A percentile compares a stretch with the other conserved stretches of the same genome.
Evolutionary conservation across 2,888 invertebrate species (phyloP).

Genomic region (Limenitis arthemis): DNA sequence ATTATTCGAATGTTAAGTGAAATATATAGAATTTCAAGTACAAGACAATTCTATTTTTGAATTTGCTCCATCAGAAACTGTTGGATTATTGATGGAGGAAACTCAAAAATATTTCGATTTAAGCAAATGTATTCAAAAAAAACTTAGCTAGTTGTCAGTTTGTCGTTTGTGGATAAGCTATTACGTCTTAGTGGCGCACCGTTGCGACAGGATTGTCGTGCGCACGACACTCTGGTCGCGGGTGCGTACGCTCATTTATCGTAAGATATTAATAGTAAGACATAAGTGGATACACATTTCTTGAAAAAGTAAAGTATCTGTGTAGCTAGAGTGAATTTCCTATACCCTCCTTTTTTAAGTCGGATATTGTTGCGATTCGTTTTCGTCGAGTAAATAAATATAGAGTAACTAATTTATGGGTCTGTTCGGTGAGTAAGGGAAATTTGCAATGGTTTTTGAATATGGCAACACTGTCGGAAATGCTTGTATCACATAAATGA

Average conservation of each 20-base stretch:
- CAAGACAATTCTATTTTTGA: slow-evolving; percentile 13
- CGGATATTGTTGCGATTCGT: slow-evolving; percentile 53
- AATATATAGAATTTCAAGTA: slow-evolving; percentile 42
- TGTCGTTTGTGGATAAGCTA: slow-evolving; percentile 47
- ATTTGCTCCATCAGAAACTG: slow-evolving; percentile 20
- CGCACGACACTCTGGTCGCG: slow-evolving; percentile 23
- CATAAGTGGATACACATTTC: slow-evolving; percentile 49
- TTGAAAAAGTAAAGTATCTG: slow-evolving; percentile 46
- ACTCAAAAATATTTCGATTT: slow-evolving; percentile 40
- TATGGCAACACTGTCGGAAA: too few relatives aligned
- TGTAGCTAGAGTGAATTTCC: slow-evolving; percentile 68
- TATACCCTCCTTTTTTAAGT: slow-evolving; percentile 33
- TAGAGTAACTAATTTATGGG: too few relatives aligned
- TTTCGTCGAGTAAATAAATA: slow-evolving; percentile 24
- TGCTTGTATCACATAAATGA: too few relatives aligned
- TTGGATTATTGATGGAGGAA: slow-evolving; percentile 27
- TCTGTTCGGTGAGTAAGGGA: too few relatives aligned
- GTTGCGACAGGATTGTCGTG: slow-evolving; percentile 5
- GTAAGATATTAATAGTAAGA: slow-evolving; percentile 54
- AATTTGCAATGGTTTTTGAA: too few relatives aligned
- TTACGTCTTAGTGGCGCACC: slow-evolving; percentile 27
- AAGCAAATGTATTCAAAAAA: slow-evolving; percentile 59
- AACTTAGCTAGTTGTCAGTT: slow-evolving; percentile 61
- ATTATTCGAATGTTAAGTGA: slow-evolving; percentile 59
- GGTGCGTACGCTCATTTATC: slow-evolving; percentile 38